Base-by-base conservation (phyloP, 2,113 vertebrate genomes). In the Gadus chalcogrammus region DNA sequence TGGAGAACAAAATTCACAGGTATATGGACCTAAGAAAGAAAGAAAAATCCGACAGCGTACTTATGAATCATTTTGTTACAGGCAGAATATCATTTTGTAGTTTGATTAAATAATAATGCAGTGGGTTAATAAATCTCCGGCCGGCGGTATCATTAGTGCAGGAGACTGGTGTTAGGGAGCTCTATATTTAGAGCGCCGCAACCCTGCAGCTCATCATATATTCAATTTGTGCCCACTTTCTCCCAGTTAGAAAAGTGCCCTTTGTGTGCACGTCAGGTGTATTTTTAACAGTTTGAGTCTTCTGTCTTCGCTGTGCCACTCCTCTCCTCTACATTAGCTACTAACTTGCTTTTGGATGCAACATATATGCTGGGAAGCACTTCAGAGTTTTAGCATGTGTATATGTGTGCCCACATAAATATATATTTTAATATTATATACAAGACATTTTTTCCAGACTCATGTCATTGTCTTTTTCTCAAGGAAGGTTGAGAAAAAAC, bases 91-190 rank as follows among this genome's bases (percentile, higher is more conserved):
- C 76, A 87, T 91, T 89, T 88, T 77, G 74, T 82, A 83, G 79
- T 90, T 91, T 90, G 90, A 93, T 92, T 92, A 91, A 91, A 92
- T 92, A 87, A 89, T 92, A 88, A 93, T 90, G 87, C 71, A 60
- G 87, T 85, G 85, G 78, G 82, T 92, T n/a, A 92, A 93, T 93
- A 88, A 92, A 89, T 91, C 86, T 87, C 75, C 78, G 80, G 77
- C 77, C 82, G 38, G 24, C 80, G 65, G 70, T 89, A 90, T 85
- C 90, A 93, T 92, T 92, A 89, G 81, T 88, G 12, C 88, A 80
- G 53, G 76, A 70, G 85, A 68, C 75, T 78, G 70, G 78, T 75
- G 86, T 83, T 91, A 89, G 91, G 81, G 84, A 83, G 65, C 73
- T 79, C 91, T 89, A 92, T 91, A 93, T 93, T 91, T 93, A 35